A percentile compares a stretch with the other conserved stretches of the same genome.
These are phyloP conservation scores for Sebastes trivittatus DNA, from an alignment of 2,797 vertebrate genomes.

Conservation along the genomic window DNA sequence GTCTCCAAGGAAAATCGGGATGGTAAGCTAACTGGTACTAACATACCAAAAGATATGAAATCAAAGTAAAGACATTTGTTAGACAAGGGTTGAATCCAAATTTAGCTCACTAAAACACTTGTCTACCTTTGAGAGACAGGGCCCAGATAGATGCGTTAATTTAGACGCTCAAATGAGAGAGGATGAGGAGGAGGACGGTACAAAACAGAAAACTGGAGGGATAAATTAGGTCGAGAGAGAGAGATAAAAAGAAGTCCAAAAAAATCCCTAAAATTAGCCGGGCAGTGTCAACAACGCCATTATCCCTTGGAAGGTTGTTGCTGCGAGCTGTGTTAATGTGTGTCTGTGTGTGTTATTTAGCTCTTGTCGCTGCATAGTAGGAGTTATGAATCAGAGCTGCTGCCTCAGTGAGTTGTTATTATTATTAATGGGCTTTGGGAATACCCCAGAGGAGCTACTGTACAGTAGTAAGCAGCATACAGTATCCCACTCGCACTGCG, in stretches of 20 bases:
- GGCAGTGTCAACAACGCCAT: conserved; percentile 21
- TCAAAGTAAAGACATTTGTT: background rate
- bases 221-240: background rate
- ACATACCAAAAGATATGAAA: background rate
- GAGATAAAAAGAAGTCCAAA: conserved; percentile 53
- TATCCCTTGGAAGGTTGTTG: conserved; percentile 22
- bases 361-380: conserved; percentile 37
- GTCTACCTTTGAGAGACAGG: background rate
- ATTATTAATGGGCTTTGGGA: conserved; percentile 79
- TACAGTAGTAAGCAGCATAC: conserved; percentile 58
- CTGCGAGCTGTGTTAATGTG: conserved; percentile 22
- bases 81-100: background rate
- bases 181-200: background rate
- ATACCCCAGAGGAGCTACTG: conserved; percentile 68
- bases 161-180: background rate
- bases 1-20: no score
- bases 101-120: background rate
- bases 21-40: background rate
- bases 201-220: background rate
- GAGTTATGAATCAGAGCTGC: conserved; percentile 75
- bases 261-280: conserved; percentile 31
- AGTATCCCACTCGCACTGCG: conserved; percentile 33
- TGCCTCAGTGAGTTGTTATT: conserved; percentile 69
- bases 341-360: conserved; percentile 42
- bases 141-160: background rate